Evolutionary conservation across 2,888 invertebrate species (phyloP).

Genomic region (Apamea monoglypha): DNA sequence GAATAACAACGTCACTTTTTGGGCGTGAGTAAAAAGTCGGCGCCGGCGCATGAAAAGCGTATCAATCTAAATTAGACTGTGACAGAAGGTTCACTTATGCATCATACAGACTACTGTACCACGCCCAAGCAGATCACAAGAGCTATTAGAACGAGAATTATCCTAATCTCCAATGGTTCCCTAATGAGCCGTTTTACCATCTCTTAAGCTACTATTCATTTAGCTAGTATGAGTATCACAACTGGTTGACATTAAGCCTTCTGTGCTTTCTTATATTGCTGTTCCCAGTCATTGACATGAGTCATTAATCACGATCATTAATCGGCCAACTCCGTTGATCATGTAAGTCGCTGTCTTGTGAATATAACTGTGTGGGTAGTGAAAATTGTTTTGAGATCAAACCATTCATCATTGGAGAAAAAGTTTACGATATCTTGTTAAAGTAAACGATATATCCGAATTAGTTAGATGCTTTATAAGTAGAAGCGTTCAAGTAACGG

Average conservation of each 20-base stretch:
- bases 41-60: constrained; percentile 63
- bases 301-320: constrained; percentile 73
- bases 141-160: too few relatives aligned
- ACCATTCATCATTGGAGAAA: constrained; percentile 38
- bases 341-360: constrained; percentile 25
- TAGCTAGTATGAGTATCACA: too few relatives aligned
- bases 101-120: not conserved
- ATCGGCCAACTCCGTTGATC: constrained; percentile 60
- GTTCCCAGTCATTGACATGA: constrained; percentile 64
- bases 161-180: not conserved
- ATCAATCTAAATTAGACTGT: not conserved
- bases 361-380: constrained; percentile 36
- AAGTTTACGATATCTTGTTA: constrained; percentile 16
- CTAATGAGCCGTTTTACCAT: not conserved
- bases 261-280: constrained; percentile 19
- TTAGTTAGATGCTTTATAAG: not conserved
- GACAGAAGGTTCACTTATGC: constrained; percentile 34
- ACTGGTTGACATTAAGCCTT: constrained; percentile 16
- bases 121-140: not conserved
- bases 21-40: constrained; percentile 63
- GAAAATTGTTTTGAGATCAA: constrained; percentile 47
- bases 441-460: constrained; percentile 15
- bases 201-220: not conserved
- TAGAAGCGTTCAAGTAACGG: not conserved
- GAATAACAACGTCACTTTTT: constrained; percentile 63